Base-by-base conservation (phyloP, 2,888 invertebrate species). In the Alloplasta piceator region DNA sequence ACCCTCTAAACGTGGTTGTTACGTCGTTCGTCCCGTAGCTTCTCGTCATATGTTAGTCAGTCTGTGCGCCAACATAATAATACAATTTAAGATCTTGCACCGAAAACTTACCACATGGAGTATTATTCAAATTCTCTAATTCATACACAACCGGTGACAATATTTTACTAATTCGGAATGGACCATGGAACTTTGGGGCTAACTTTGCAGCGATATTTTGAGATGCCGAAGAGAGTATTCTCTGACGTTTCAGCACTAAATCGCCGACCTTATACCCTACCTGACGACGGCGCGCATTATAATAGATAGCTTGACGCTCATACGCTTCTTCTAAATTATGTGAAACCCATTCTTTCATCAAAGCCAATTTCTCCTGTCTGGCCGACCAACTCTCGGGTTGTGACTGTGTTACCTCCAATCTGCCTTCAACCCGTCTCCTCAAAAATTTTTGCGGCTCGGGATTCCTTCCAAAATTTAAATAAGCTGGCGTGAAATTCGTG, bases 251-350 rank as follows among this genome's bases (percentile, higher is more conserved):
- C 3, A 60, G n/a, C 4, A 60, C 60, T 38, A n/a, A 10, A 60
- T 60, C 60, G 1, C 38, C 60, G 5, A 60, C 60, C 3, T 10
- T 38, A n/a, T n/a, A 60, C 5, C 4, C 9, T n/a, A 26, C 10
- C 6, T 14, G 5, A 10, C 26, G 10, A 4, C 43, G 38, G 4
- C n/a, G 43, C 5, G 6, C 7, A 39, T 68, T 68, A 10, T 55
- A 68, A 2, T 55, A 9, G 55, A 5, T 2, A 3, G 48, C 5
- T 10, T 67, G 67, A 9, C 16, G 5, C 9, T 38, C 16, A 16
- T 67, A 60, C 0, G 71, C 43, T 9, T 71, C 70, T 9, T 70
- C 58, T 5, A 70, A 10, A 12, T 70, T 9, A n/a, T 56, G 70
- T n/a, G 36, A 14, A 4, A 60, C 60, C 26, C 26, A 26, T 26